Conservation (phyloP, 2,113 vertebrate species). For the Lynx canadensis region DNA sequence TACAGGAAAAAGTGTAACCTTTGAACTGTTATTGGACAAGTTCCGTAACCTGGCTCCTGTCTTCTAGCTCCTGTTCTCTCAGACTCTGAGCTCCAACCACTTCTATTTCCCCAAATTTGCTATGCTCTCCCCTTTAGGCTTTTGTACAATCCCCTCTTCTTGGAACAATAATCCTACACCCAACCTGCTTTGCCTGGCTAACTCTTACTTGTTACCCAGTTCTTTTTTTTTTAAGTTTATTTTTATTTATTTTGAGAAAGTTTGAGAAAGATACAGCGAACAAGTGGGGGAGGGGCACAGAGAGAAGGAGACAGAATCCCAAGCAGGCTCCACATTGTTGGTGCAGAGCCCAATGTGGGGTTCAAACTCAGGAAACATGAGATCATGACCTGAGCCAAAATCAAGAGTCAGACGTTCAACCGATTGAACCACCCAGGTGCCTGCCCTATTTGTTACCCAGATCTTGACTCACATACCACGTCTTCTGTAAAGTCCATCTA, state of each 20-base stretch:
- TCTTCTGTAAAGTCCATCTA: neutral
- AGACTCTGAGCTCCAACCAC: neutral
- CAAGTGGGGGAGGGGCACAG: too few relatives aligned
- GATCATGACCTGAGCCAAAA: too few relatives aligned
- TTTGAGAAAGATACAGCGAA: too few relatives aligned
- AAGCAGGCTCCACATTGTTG: too few relatives aligned
- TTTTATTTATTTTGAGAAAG: too few relatives aligned
- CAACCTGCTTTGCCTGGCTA: neutral
- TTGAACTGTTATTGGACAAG: neutral
- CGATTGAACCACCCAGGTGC: too few relatives aligned
- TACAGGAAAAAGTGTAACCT: neutral
- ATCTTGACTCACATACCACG: neutral
- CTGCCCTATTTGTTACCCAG: neutral
- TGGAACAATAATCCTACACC: neutral
- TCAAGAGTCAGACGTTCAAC: too few relatives aligned
- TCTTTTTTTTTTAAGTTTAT: neutral
- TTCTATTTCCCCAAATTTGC: neutral
- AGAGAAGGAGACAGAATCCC: too few relatives aligned
- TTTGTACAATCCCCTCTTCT: neutral
- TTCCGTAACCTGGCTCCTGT: neutral
- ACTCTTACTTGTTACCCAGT: neutral
- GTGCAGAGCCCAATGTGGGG: too few relatives aligned
- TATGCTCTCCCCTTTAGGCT: neutral
- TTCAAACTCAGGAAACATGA: too few relatives aligned
- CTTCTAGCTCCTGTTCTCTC: neutral